Evolutionary conservation across 2,113 vertebrate genomes (phyloP).

Genomic region (Muntiacus reevesi): DNA sequence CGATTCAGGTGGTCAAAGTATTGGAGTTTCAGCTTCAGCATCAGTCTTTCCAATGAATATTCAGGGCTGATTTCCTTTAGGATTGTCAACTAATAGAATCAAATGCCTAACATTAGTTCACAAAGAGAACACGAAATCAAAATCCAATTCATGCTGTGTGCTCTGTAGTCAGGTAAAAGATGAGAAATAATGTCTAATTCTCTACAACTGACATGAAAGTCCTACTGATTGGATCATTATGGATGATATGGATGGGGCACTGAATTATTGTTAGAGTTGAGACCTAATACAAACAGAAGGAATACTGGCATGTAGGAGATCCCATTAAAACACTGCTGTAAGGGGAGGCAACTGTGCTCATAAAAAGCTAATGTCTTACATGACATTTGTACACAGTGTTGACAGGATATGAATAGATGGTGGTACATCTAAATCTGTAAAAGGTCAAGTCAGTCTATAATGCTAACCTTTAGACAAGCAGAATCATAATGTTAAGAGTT

Average conservation of each 20-base stretch:
- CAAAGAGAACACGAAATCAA: neutral
- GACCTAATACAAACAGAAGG: neutral
- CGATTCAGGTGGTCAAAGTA: neutral
- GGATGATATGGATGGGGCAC: neutral
- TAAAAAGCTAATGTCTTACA: neutral
- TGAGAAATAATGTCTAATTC: neutral
- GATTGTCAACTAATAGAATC: neutral
- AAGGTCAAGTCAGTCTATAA: neutral
- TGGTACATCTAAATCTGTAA: neutral
- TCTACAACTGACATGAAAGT: neutral
- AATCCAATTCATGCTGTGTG: neutral
- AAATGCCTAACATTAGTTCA: neutral
- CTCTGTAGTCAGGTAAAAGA: neutral
- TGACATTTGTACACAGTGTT: neutral
- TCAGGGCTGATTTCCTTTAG: neutral
- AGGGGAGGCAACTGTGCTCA: neutral
- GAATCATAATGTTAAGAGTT: neutral
- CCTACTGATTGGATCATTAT: neutral
- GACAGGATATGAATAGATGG: neutral
- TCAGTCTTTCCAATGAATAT: neutral
- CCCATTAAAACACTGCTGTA: neutral
- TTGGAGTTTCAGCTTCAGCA: neutral
- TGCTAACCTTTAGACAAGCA: neutral
- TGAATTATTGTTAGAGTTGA: constrained; percentile 1
- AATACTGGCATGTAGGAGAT: neutral